Conservation (phyloP, 1,140 invertebrate species). For the Caenorhabditis briggsae region DNA sequence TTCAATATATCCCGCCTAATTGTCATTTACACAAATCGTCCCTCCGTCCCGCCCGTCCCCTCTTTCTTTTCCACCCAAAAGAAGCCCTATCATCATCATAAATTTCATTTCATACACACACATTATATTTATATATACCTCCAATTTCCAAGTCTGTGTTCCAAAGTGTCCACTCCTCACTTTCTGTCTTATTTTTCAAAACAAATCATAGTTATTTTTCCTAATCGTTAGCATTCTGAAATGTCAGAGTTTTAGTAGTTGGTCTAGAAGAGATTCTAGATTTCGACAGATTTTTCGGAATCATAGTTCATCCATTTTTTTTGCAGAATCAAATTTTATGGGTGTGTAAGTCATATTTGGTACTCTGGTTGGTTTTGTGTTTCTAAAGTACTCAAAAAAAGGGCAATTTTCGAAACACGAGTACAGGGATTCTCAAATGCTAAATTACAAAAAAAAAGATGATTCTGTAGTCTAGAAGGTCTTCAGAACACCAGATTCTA, state of each 20-base stretch:
- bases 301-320: neutral
- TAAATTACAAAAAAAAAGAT: too few relatives aligned
- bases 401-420: too few relatives aligned
- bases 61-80: neutral
- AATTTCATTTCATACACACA: conserved; percentile 24
- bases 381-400: too few relatives aligned
- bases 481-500: too few relatives aligned
- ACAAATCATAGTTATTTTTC: neutral
- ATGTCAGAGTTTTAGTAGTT: neutral
- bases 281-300: too few relatives aligned
- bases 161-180: neutral
- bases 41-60: neutral
- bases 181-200: neutral
- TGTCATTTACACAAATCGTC: conserved; percentile 46
- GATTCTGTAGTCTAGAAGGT: too few relatives aligned
- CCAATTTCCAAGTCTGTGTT: neutral
- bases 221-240: neutral
- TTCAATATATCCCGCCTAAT: conserved; percentile 6
- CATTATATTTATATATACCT: conserved; percentile 16
- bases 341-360: neutral
- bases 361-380: too few relatives aligned
- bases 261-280: too few relatives aligned
- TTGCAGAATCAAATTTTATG: neutral
- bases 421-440: too few relatives aligned
- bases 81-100: conserved; percentile 48